Conservation (phyloP, 2,888 invertebrate genomes). For the Himalopsyche anomala region DNA sequence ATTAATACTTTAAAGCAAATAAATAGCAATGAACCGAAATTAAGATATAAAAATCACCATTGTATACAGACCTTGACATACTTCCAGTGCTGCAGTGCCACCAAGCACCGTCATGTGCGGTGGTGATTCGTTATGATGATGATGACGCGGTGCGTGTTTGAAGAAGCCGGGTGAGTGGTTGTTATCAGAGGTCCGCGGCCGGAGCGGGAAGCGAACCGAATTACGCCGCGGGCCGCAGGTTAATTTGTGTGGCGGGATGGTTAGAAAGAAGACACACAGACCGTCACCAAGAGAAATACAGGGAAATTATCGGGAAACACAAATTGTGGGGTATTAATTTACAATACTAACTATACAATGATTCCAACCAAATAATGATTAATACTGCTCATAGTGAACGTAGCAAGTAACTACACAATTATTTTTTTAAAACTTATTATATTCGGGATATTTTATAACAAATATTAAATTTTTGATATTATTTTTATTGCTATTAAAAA, state of each 20-base stretch:
- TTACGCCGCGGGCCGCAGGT: constrained; percentile 69
- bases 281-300: constrained; percentile 66
- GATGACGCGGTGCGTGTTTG: constrained; percentile 34
- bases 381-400: no score
- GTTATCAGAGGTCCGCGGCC: constrained; percentile 17
- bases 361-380: not conserved
- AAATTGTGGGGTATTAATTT: not conserved
- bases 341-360: not conserved
- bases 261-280: constrained; percentile 60
- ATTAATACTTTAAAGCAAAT: not conserved
- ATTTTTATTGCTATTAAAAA: no score
- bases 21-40: constrained; percentile 33
- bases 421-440: no score
- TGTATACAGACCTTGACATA: constrained; percentile 84
- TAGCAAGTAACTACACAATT: no score
- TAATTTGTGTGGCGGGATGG: constrained; percentile 70
- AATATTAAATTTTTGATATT: no score
- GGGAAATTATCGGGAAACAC: not conserved
- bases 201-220: constrained; percentile 14
- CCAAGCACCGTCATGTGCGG: constrained; percentile 1
- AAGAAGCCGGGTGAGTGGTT: constrained; percentile 24
- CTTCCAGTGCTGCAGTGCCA: constrained; percentile 83
- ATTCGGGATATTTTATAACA: no score
- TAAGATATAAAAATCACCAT: constrained; percentile 31
- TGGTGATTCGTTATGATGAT: constrained; percentile 23